Evolutionary conservation across 2,113 vertebrate genomes (phyloP), one percentile per base, ranked within the genome.

Genomic region (Chrysochloris asiatica): DNA sequence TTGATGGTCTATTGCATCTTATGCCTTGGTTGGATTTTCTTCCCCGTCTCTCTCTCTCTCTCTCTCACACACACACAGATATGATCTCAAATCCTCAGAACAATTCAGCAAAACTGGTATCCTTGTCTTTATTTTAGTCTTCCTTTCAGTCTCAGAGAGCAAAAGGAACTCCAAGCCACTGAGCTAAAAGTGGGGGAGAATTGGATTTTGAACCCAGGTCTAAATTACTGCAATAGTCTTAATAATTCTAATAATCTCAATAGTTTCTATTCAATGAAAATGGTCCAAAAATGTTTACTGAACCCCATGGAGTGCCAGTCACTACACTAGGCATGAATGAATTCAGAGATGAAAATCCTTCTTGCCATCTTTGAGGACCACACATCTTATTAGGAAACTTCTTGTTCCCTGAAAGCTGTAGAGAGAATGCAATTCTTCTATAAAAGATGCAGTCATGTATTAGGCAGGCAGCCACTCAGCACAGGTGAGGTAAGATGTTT

Each of bases 21-120:
- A 41, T 3, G 10, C 12, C 30, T n/a, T 56, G 17, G 0, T 50
- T 67, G 11, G 0, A 33, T 41, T 13, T n/a, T n/a, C n/a, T n/a
- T n/a, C n/a, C n/a, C n/a, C n/a, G n/a, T n/a, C n/a, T 1, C 1
- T 0, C 2, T 30, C 4, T 4, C 41, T 1, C 28, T 4, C 7
- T 30, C n/a, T n/a, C 30, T 9, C 9, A 28, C 10, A 9, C 9
- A n/a, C n/a, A n/a, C n/a, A n/a, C n/a, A n/a, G n/a, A n/a, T n/a
- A n/a, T n/a, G n/a, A n/a, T n/a, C n/a, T n/a, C n/a, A 83, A 10
- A 10, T n/a, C 36, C 16, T 79, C 38, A 30, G 78, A 92, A 61
- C 16, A 61, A 30, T 10, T 73, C 36, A 4, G 50, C 7, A 80
- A 77, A 88, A 9, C 8, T 81, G 8, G 4, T 8, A 43, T 8